A percentile compares a stretch with the other conserved stretches of the same genome.
These are phyloP conservation scores for Heterocephalus glaber DNA, from an alignment of 2,113 vertebrate genomes.

Conservation along the genomic window DNA sequence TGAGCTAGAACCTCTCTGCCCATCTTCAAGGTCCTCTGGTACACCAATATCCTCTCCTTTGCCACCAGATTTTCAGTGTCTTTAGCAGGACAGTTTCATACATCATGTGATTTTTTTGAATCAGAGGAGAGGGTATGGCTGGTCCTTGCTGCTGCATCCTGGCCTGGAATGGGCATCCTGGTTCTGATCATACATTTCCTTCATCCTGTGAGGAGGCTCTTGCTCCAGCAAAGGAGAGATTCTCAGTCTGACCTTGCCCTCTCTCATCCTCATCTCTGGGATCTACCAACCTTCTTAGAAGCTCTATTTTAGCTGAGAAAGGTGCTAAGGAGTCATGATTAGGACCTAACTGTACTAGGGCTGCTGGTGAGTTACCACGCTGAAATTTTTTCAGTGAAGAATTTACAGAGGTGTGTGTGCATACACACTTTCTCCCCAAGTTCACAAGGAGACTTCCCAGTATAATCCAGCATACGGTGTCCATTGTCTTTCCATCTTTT, in stretches of 20 bases:
- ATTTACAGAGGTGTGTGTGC: not conserved
- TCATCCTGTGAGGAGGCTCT: not conserved
- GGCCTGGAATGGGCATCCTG: not conserved
- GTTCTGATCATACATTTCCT: not conserved
- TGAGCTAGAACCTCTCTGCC: not conserved
- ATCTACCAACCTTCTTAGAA: not conserved
- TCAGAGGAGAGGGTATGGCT: not conserved
- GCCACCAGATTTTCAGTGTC: not conserved
- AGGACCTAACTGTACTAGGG: not conserved
- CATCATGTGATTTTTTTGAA: not conserved
- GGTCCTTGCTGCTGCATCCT: not conserved
- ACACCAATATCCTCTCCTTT: not conserved
- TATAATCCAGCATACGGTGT: not conserved
- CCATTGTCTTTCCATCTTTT: not conserved
- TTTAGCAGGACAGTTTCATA: not conserved
- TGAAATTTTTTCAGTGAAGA: not conserved
- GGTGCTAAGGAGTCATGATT: not conserved
- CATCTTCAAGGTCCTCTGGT: not conserved
- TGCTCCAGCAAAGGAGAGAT: not conserved
- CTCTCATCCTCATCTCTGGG: not conserved
- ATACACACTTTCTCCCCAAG: not conserved
- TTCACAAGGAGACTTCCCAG: fast-evolving
- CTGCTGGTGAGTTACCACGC: not conserved
- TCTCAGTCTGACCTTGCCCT: not conserved
- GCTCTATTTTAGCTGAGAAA: not conserved